phyloP scores from a whole-genome alignment of 2,888 invertebrate species.

The Pristionchus maxplancki region DNA sequence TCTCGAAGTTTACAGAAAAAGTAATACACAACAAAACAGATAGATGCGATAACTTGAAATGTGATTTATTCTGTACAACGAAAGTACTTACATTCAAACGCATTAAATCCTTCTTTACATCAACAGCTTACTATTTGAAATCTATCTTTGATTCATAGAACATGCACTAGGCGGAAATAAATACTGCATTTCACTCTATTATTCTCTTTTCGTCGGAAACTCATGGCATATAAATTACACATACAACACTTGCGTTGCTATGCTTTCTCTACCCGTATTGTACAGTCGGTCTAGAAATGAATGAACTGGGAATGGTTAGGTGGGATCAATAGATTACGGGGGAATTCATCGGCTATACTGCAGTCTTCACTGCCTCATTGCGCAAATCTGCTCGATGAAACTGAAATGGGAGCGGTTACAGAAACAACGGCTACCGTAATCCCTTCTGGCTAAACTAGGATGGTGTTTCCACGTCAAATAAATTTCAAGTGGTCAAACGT shows the following conservation, averaged over 20 bases:
- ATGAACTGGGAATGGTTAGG: background rate
- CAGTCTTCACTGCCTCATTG: slow-evolving; percentile 26
- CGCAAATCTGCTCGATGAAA: slow-evolving; percentile 53
- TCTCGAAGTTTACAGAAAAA: background rate
- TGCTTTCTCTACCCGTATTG: background rate
- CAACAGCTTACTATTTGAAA: background rate
- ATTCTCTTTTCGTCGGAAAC: background rate
- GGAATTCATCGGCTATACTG: background rate
- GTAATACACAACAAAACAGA: background rate
- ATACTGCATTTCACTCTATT: slow-evolving; percentile 4
- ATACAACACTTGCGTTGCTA: slow-evolving; percentile 6
- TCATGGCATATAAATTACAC: slow-evolving; percentile 2
- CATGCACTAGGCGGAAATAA: background rate
- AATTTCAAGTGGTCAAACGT: no score
- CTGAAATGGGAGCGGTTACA: slow-evolving; percentile 28
- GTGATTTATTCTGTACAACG: background rate
- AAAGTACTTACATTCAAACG: background rate
- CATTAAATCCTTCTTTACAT: background rate
- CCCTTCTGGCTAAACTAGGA: no score
- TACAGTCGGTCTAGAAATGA: background rate
- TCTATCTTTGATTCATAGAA: background rate
- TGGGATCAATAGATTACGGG: background rate
- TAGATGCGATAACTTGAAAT: background rate
- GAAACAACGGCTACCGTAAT: background rate
- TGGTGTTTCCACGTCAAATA: no score